Evolutionary conservation across 2,113 vertebrate species (phyloP).

Genomic region (Mohoua ochrocephala): DNA sequence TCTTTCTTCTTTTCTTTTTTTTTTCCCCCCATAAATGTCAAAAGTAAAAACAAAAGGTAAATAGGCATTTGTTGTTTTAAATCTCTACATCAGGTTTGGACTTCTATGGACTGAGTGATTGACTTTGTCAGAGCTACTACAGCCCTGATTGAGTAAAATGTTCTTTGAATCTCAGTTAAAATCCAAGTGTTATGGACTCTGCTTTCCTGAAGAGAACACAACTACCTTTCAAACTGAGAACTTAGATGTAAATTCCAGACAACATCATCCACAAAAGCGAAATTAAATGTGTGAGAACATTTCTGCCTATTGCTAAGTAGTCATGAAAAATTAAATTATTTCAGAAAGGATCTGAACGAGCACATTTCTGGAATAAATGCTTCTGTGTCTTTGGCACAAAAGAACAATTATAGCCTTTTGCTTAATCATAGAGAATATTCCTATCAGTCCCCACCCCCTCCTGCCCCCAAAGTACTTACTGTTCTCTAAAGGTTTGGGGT

Average conservation of each 20-base stretch:
- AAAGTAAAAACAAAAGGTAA: background rate
- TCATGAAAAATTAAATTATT: background rate
- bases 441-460: rapidly evolving
- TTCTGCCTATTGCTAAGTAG: background rate
- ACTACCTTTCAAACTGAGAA: background rate
- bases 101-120: background rate
- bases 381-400: background rate
- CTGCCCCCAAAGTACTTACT: background rate
- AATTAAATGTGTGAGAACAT: background rate
- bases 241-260: background rate
- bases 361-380: background rate
- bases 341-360: background rate
- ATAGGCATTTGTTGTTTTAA: background rate
- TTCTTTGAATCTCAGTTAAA: background rate
- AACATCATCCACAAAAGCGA: background rate
- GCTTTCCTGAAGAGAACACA: background rate
- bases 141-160: background rate
- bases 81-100: background rate
- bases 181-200: background rate
- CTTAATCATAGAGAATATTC: background rate
- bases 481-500: background rate
- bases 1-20: rapidly evolving
- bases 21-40: background rate
- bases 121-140: background rate
- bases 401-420: background rate